A percentile compares a stretch with the other conserved stretches of the same genome.
Evolutionary conservation across 2,113 vertebrate genomes (phyloP).

Genomic region (Sturnus vulgaris): DNA sequence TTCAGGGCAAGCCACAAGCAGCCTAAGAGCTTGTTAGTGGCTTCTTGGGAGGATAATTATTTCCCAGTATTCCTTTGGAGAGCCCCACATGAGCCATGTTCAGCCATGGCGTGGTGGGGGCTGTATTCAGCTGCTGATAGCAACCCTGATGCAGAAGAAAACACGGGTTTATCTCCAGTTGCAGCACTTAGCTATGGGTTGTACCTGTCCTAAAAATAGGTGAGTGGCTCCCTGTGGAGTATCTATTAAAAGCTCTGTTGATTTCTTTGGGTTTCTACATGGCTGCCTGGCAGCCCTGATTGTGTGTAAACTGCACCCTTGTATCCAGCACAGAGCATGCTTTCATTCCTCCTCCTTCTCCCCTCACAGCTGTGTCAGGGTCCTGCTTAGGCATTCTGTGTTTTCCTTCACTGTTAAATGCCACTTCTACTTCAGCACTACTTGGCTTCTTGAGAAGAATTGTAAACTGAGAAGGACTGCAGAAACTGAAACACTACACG

Average conservation of each 20-base stretch:
- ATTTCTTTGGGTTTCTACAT: background rate
- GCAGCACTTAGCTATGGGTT: background rate
- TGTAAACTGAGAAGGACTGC: background rate
- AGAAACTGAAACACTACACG: background rate
- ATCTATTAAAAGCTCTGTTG: background rate
- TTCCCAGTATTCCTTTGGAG: background rate
- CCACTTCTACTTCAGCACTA: background rate
- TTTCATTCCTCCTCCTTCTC: background rate
- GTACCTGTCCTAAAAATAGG: background rate
- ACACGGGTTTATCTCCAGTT: background rate
- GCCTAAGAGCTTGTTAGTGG: background rate
- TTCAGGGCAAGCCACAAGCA: background rate
- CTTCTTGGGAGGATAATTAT: background rate
- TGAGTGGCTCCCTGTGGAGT: background rate
- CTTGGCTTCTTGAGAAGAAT: background rate
- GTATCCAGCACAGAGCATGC: background rate
- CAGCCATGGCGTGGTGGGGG: background rate
- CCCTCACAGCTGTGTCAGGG: fast-evolving
- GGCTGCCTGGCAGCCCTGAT: background rate
- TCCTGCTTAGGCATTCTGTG: background rate
- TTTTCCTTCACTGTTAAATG: background rate
- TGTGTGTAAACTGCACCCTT: background rate
- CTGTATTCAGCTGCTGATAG: background rate
- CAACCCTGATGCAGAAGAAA: background rate
- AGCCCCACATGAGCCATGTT: fast-evolving